Evolutionary conservation across 2,888 invertebrate species (phyloP).

Genomic region (Lasioglossum marginatum): DNA sequence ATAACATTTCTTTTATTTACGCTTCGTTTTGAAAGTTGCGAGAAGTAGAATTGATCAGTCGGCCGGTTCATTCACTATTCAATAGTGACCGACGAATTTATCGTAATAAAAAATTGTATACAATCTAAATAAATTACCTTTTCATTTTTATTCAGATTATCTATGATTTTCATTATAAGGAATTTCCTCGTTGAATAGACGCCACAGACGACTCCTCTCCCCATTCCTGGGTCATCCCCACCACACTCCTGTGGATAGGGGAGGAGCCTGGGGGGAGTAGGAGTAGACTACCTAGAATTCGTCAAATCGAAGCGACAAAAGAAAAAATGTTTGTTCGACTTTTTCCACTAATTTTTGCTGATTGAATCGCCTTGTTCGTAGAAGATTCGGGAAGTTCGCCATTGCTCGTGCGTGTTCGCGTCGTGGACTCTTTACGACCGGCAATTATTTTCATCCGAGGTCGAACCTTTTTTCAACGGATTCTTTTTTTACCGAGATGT

Average conservation of each 20-base stretch:
- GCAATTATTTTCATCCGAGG: constrained; percentile 11
- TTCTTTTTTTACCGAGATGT: neutral
- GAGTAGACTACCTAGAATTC: no score
- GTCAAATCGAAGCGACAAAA: neutral
- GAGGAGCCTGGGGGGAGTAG: no score
- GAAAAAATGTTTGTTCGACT: neutral
- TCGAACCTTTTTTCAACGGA: neutral
- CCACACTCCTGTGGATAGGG: no score
- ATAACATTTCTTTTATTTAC: neutral
- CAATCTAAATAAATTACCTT: neutral
- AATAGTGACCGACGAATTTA: no score
- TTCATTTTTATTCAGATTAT: neutral
- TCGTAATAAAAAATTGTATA: neutral
- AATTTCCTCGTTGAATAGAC: neutral
- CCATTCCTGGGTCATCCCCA: no score
- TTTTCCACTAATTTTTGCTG: neutral
- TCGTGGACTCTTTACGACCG: neutral
- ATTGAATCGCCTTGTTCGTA: neutral
- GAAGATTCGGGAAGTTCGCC: neutral
- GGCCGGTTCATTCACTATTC: neutral
- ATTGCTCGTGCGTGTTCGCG: neutral
- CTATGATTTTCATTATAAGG: neutral
- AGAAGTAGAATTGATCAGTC: neutral
- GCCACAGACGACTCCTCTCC: no score
- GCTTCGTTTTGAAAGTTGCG: neutral